Evolutionary conservation across 2,888 invertebrate species (phyloP), one percentile per base, ranked within the genome.

Genomic region (Eupithecia insigniata): DNA sequence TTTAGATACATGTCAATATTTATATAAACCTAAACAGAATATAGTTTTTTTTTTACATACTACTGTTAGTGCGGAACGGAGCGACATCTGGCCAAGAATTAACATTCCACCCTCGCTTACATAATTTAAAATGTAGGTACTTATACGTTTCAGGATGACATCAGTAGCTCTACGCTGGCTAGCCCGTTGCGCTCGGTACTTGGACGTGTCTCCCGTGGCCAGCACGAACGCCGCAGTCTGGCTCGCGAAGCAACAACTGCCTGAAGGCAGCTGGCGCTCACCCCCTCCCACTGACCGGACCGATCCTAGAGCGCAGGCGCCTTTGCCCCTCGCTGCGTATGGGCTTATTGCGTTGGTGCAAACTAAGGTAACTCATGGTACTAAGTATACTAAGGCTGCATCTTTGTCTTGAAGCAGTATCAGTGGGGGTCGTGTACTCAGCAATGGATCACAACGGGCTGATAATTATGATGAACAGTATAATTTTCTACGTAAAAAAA

Each of bases 341-440:
- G 97, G 97, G 0, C 90, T 98, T 0, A 93, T 97, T 32, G 96
- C 98, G 0, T 95, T 99, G 77, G 92, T 97, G 22, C 97, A 98
- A 86, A 95, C 88, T 28, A 90, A 92, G 89, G 93, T 92, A 55
- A 58, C 28, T 43, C 18, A 18, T 43, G 16, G 16, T 43, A 18
- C 18, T 43, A 43, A 39, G 36, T 39, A 39, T 39, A 5, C 3
- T 4, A 8, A 43, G 39, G 18, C 18, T 43, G 18, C 39, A 43
- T 43, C 43, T 22, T 43, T 39, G 16, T 14, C 39, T 39, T 39
- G 39, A 39, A 14, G 39, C 14, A n/a, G n/a, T n/a, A n/a, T n/a
- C n/a, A n/a, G n/a, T n/a, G n/a, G n/a, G n/a, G n/a, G n/a, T n/a
- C n/a, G n/a, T n/a, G n/a, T n/a, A n/a, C n/a, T n/a, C n/a, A n/a